These are phyloP conservation scores for Atta texana DNA, from an alignment of 1,140 invertebrate genomes.

Conservation along the genomic window DNA sequence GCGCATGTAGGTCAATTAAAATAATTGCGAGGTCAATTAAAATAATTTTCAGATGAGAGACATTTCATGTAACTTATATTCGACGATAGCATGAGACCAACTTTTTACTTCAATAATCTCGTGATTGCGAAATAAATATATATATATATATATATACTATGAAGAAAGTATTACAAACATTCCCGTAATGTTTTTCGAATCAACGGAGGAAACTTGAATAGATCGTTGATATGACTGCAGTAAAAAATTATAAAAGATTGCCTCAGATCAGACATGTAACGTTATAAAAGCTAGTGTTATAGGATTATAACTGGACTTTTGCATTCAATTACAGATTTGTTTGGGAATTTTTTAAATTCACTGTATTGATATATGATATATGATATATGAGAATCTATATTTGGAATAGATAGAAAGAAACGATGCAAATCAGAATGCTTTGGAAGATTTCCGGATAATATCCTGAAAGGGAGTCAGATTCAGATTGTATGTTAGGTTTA, in stretches of 20 bases:
- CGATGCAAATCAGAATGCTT: slow-evolving; percentile 30
- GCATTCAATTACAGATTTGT: background rate
- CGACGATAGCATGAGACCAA: background rate
- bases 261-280: background rate
- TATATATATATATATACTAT: background rate
- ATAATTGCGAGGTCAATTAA: slow-evolving; percentile 40
- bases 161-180: background rate
- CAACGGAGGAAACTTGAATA: background rate
- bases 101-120: slow-evolving; percentile 30
- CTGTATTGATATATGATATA: background rate
- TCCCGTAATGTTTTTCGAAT: slow-evolving; percentile 8
- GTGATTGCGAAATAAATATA: background rate
- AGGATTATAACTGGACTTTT: background rate
- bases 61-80: slow-evolving; percentile 32
- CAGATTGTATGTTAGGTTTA: background rate
- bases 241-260: background rate
- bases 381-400: background rate
- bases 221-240: background rate
- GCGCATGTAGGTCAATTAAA: slow-evolving; percentile 36
- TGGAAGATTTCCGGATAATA: background rate
- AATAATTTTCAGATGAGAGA: slow-evolving; percentile 53
- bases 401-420: background rate
- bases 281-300: background rate
- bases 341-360: background rate
- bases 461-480: background rate